Evolutionary conservation across 2,113 vertebrate genomes (phyloP).

Genomic region (Recurvirostra avosetta): DNA sequence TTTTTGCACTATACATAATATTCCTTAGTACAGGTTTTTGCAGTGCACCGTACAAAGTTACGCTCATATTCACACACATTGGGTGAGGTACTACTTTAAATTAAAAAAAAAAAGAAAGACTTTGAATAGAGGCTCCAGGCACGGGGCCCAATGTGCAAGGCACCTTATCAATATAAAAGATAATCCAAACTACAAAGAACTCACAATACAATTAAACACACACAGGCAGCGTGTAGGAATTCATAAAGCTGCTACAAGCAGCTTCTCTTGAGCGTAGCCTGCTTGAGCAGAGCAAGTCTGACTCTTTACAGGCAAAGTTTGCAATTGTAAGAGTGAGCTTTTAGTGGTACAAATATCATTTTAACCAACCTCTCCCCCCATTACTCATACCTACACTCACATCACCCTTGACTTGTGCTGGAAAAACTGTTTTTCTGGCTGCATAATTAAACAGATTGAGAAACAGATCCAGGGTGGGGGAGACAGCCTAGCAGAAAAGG

Average conservation of each 20-base stretch:
- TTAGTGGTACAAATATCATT: not conserved
- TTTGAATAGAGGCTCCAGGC: not conserved
- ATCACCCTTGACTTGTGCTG: not conserved
- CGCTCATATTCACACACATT: not conserved
- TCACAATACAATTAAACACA: not conserved
- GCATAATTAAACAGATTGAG: not conserved
- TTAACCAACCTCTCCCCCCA: not conserved
- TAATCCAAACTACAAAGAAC: constrained; percentile 29
- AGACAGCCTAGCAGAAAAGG: not conserved
- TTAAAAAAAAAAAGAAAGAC: not conserved
- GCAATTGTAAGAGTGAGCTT: not conserved
- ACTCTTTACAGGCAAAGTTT: not conserved
- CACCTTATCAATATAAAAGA: not conserved
- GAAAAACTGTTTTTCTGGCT: not conserved
- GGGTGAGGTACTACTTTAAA: not conserved
- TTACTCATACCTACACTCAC: not conserved
- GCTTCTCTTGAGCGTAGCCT: not conserved
- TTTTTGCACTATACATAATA: not conserved
- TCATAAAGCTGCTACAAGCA: not conserved
- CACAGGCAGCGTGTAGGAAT: not conserved
- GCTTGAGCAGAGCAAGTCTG: not conserved
- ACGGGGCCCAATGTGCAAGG: not conserved
- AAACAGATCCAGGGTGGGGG: not conserved
- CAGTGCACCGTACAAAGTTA: not conserved
- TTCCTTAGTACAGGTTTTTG: not conserved